Evolutionary conservation across 92 coral and sea anemone species (phyloP), one percentile per base, ranked within the genome.

Genomic region (Phenganax subtilis): DNA sequence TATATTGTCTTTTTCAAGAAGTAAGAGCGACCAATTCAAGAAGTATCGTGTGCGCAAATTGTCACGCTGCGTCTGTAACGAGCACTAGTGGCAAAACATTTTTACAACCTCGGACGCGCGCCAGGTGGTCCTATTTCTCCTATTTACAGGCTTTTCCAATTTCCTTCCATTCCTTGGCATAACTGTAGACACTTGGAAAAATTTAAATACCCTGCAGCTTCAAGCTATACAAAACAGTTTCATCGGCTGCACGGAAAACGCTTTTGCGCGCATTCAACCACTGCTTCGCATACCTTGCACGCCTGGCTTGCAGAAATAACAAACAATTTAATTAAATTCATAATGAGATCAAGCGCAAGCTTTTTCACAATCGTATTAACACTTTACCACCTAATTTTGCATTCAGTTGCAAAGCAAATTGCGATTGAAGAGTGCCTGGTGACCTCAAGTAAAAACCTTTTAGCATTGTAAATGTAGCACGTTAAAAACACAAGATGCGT

Each of bases 151-250:
- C 57, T 57, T 77, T 77, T 77, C 66, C 65, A 64, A 77, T 77
- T 77, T 77, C 82, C 82, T 77, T 61, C 54, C 44, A 52, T 54
- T 59, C 71, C 28, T 56, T 57, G 8, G 70, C 82, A 51, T 77
- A 77, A 77, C 82, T 77, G 59, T 77, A 77, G 82, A 77, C 82
- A 60, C 31, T 77, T 61, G 82, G 82, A 77, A 71, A 77, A 59
- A 77, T 77, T 54, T 71, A 77, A 30, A 77, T 77, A 77, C 82
- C 82, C 82, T 77, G 82, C 82, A 77, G 82, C 20, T 77, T 59
- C 47, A 16, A 59, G 70, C 71, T 62, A 30, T 77, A 61, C 82
- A 77, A 77, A 62, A 37, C 44, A n/a, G 31, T 20, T 59, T 59
- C 82, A 25, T 16, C 82, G 82, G 82, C 71, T n/a, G 72, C 70